phyloP scores from a whole-genome alignment of 1,140 invertebrate genomes.

The Harpegnathos saltator region DNA sequence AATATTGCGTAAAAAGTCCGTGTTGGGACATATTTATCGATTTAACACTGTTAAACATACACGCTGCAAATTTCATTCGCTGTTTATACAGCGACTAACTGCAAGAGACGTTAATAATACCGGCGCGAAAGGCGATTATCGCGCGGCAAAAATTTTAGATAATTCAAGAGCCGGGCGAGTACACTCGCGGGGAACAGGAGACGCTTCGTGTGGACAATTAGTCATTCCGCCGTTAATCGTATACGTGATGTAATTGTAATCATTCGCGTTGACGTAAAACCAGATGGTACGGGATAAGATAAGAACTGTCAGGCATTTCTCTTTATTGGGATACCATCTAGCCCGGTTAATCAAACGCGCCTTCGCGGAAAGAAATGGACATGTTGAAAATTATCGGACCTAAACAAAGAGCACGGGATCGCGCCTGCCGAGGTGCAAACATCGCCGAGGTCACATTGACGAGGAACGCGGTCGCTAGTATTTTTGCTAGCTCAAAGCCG shows the following conservation, averaged over 20 bases:
- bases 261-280: too few relatives aligned
- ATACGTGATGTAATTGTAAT: background rate
- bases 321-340: too few relatives aligned
- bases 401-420: too few relatives aligned
- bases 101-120: background rate
- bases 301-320: too few relatives aligned
- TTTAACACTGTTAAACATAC: background rate
- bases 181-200: background rate
- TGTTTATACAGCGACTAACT: background rate
- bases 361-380: too few relatives aligned
- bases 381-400: too few relatives aligned
- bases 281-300: too few relatives aligned
- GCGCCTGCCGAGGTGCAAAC: too few relatives aligned
- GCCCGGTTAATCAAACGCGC: too few relatives aligned
- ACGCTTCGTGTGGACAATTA: background rate
- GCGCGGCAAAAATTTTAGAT: background rate
- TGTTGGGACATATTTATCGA: conserved; percentile 3
- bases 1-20: background rate
- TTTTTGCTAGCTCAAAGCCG: too few relatives aligned
- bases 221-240: background rate
- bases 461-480: too few relatives aligned
- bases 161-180: background rate
- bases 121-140: background rate
- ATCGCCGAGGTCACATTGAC: too few relatives aligned
- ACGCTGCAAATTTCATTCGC: background rate